Evolutionary conservation across 2,888 invertebrate genomes (phyloP).

Genomic region (Notocelia uddmanniana): DNA sequence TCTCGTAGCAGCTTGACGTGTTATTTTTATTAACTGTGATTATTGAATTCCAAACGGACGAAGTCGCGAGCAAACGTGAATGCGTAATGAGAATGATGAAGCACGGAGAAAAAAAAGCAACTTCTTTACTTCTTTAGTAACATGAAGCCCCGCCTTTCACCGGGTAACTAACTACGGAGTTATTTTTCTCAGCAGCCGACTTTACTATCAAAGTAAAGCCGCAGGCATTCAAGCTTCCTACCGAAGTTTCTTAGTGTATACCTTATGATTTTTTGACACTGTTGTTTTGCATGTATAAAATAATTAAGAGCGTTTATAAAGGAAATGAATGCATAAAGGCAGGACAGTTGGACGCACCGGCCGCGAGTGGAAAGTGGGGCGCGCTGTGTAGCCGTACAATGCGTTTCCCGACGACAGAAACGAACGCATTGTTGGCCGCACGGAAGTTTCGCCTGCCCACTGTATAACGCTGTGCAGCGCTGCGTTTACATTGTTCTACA

Average conservation of each 20-base stretch:
- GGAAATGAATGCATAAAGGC: constrained; percentile 26
- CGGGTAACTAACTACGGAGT: neutral
- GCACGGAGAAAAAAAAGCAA: neutral
- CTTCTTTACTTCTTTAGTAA: neutral
- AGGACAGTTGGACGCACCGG: constrained; percentile 17
- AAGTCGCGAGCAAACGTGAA: neutral
- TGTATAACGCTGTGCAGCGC: constrained; percentile 1
- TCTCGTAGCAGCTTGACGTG: no score
- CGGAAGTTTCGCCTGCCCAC: constrained; percentile 37
- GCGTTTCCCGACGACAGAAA: constrained; percentile 22
- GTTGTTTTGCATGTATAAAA: neutral
- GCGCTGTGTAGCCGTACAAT: constrained; percentile 27
- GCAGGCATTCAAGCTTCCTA: neutral
- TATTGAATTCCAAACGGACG: neutral
- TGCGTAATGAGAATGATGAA: neutral
- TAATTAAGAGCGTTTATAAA: constrained; percentile 8
- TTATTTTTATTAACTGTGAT: neutral
- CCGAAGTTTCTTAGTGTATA: neutral
- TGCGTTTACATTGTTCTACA: constrained; percentile 12
- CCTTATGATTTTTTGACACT: neutral
- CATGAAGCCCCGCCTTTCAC: neutral
- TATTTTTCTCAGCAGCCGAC: neutral
- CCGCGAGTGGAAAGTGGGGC: constrained; percentile 22
- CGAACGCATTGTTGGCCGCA: constrained; percentile 27
- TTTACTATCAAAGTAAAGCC: neutral